A percentile compares a stretch with the other conserved stretches of the same genome.
These are phyloP conservation scores for Trichopria drosophilae DNA, from an alignment of 2,888 invertebrate genomes.

Conservation along the genomic window DNA sequence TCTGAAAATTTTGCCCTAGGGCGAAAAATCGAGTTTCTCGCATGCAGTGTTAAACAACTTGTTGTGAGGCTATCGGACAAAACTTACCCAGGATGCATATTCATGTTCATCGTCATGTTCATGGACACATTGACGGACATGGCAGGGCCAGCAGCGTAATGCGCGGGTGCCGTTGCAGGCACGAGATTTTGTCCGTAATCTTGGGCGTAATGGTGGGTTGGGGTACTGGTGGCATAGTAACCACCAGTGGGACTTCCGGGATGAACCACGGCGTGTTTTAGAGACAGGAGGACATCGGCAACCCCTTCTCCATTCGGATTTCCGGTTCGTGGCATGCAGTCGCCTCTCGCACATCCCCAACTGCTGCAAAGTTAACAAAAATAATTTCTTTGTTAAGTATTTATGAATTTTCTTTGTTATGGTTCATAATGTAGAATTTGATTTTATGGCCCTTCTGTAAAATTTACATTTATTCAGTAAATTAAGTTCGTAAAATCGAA, in stretches of 20 bases:
- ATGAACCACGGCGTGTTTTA: slow-evolving; percentile 86
- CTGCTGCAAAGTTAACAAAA: too few relatives aligned
- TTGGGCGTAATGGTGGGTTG: slow-evolving; percentile 51
- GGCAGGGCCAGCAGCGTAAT: slow-evolving; percentile 68
- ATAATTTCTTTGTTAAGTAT: too few relatives aligned
- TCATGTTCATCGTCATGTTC: slow-evolving; percentile 94
- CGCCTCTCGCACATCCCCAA: slow-evolving; percentile 55
- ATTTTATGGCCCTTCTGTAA: too few relatives aligned
- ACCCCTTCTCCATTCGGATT: slow-evolving; percentile 72
- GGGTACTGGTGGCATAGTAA: slow-evolving; percentile 52
- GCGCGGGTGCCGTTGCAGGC: slow-evolving; percentile 59
- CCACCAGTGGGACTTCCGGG: slow-evolving; percentile 63
- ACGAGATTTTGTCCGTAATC: slow-evolving; percentile 52
- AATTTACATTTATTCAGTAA: too few relatives aligned
- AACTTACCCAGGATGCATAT: slow-evolving; percentile 55
- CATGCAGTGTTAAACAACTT: too few relatives aligned
- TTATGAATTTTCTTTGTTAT: too few relatives aligned
- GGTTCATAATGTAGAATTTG: too few relatives aligned
- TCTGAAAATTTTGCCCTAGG: too few relatives aligned
- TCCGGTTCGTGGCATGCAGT: slow-evolving; percentile 59
- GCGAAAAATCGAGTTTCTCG: too few relatives aligned
- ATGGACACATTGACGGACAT: slow-evolving; percentile 97
- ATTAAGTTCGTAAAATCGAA: too few relatives aligned
- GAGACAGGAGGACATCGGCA: slow-evolving; percentile 84
- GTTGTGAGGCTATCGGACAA: too few relatives aligned